A percentile compares a stretch with the other conserved stretches of the same genome.
These are phyloP conservation scores for Ceratotherium simum DNA, from an alignment of 2,113 vertebrate species.

Conservation along the genomic window DNA sequence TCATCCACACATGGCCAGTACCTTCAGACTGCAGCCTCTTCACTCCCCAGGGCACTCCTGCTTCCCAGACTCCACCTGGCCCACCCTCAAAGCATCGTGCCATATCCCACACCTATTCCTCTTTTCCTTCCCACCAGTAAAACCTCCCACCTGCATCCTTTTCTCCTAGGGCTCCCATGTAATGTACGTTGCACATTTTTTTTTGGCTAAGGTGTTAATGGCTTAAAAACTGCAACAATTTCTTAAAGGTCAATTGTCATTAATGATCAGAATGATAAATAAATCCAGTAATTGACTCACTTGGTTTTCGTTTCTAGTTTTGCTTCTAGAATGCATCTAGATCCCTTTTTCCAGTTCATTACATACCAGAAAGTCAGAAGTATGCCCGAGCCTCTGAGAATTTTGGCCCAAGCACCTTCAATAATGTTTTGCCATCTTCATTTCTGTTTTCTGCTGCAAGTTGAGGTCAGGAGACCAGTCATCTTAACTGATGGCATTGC, in stretches of 20 bases:
- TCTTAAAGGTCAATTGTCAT: not conserved
- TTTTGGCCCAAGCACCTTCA: not conserved
- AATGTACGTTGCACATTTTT: not conserved
- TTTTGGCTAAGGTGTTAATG: slow-evolving; percentile 26
- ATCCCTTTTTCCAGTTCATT: slow-evolving; percentile 13
- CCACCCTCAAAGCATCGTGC: not conserved
- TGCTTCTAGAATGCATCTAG: not conserved
- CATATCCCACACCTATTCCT: not conserved
- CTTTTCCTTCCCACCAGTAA: not conserved
- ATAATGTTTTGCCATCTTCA: not conserved
- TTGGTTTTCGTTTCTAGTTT: slow-evolving; percentile 27
- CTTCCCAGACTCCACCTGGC: not conserved
- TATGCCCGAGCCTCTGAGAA: not conserved
- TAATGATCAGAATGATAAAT: not conserved
- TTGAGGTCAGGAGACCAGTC: not conserved
- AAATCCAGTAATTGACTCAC: not conserved
- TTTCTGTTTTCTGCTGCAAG: not conserved
- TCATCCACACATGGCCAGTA: not conserved
- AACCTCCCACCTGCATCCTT: not conserved
- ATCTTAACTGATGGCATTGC: not conserved
- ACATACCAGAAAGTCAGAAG: not conserved
- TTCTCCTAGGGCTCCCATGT: not conserved
- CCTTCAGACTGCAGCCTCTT: not conserved
- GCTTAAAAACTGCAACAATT: not conserved
- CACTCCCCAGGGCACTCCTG: not conserved